Base-by-base conservation (phyloP, 2,797 vertebrate species). In the Silurus aristotelis region DNA sequence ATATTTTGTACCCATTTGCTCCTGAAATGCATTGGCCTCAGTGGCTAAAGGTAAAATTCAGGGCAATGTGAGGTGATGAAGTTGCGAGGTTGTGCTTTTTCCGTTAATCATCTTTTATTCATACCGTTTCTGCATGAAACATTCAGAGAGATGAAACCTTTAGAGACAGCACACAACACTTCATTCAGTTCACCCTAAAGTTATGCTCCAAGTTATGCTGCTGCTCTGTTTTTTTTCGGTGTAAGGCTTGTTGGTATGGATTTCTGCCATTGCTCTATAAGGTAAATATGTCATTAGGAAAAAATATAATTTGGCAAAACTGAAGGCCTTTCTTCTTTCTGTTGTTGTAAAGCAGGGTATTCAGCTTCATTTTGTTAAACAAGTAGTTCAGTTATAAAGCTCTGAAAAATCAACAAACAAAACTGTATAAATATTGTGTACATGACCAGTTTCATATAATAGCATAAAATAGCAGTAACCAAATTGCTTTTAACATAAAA, bases 101-200 rank as follows among this genome's bases (percentile, higher is more conserved):
- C 48, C 77, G 48, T 38, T 79, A 31, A 83, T 61, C 63, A 86
- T 87, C 0, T 83, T 83, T 84, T 87, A 84, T 87, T 87, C 79
- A 87, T 86, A 64, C 77, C 67, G 31, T 68, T 73, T 85, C 25
- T 80, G 13, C 52, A 87, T 78, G 31, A 63, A 71, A 72, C 48
- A 76, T 71, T 61, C 7, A 31, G 20, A 52, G 72, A 82, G 10
- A 80, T 64, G 14, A 48, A 83, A 61, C 67, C 64, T 83, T 83
- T 61, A 67, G 71, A 17, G 70, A 58, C 12, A 20, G 46, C 14
- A 52, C 73, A 76, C 55, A 83, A 64, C 43, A 31, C n/a, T 55
- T 52, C 25, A 58, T 43, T 20, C 48, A 61, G 25, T 25, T 66
- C 73, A 17, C 68, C 66, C 38, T 80, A 19, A 15, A 43, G 10